Conservation (phyloP, 2,113 vertebrate genomes). For the Melanerpes formicivorus region DNA sequence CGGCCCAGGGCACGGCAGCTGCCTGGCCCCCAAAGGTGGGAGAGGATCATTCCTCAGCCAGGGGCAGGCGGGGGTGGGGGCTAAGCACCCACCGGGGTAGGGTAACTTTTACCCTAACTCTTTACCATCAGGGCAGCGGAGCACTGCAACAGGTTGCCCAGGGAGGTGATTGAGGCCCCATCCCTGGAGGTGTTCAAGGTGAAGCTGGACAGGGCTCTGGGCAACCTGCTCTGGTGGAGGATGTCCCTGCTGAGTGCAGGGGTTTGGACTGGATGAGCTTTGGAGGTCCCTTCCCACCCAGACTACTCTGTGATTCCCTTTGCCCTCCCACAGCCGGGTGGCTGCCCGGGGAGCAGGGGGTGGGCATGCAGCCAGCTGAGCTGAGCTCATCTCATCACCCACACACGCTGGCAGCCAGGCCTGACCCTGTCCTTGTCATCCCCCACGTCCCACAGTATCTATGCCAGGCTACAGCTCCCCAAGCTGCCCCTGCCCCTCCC, state of each 20-base stretch:
- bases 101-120: background rate
- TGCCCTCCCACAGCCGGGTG: rapidly evolving
- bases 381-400: rapidly evolving
- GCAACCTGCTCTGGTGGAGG: too few relatives aligned
- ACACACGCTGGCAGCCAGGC: background rate
- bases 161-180: too few relatives aligned
- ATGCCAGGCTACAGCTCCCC: background rate
- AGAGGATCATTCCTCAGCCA: background rate
- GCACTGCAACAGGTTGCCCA: too few relatives aligned
- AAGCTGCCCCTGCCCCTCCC: background rate
- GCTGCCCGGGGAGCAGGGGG: rapidly evolving
- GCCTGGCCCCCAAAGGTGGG: background rate
- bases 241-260: too few relatives aligned
- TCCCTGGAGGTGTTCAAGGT: too few relatives aligned
- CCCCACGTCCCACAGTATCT: background rate
- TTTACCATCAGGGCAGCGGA: too few relatives aligned
- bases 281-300: too few relatives aligned
- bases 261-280: too few relatives aligned
- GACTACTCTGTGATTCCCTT: too few relatives aligned
- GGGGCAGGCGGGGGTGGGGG: background rate
- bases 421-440: background rate
- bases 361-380: background rate
- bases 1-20: background rate
- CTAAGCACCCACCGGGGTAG: background rate
- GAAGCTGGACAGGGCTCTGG: too few relatives aligned